Percentiles rank a stretch among this genome's conserved stretches.
Evolutionary conservation across 2,888 invertebrate genomes (phyloP).

Genomic region (Drosophila macrospina): DNA sequence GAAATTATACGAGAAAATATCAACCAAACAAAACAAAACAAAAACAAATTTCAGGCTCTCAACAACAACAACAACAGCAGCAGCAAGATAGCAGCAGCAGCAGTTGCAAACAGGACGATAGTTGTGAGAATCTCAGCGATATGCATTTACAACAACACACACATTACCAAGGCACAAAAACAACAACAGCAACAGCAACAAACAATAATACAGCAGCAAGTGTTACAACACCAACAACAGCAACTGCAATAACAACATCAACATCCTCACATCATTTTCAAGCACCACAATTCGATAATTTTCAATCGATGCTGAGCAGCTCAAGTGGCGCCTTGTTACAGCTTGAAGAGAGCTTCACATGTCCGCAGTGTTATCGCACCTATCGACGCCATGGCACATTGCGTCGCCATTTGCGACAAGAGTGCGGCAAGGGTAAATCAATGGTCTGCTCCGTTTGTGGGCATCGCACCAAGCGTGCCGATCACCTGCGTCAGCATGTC

Average conservation of each 20-base stretch:
- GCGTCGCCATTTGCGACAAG: constrained; percentile 86
- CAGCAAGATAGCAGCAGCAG: constrained; percentile 46
- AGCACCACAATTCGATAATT: constrained; percentile 68
- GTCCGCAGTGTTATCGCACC: constrained; percentile 86
- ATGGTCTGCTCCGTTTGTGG: constrained; percentile 86
- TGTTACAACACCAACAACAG: constrained; percentile 5
- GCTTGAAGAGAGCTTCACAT: constrained; percentile 83
- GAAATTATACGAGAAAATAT: constrained; percentile 41
- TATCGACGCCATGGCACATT: constrained; percentile 87
- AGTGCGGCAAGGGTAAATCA: constrained; percentile 86
- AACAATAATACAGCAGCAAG: neutral
- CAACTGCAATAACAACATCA: constrained; percentile 25
- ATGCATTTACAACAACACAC: constrained; percentile 39
- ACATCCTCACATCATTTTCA: constrained; percentile 58
- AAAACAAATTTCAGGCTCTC: constrained; percentile 84
- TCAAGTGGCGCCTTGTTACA: constrained; percentile 30
- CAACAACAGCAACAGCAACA: constrained; percentile 12
- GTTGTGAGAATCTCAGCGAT: constrained; percentile 44
- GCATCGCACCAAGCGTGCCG: constrained; percentile 86
- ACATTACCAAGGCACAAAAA: constrained; percentile 35
- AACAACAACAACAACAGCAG: constrained; percentile 52
- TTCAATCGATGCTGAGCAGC: constrained; percentile 57
- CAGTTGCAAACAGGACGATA: constrained; percentile 57
- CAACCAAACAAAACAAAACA: constrained; percentile 70
- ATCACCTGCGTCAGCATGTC: constrained; percentile 87